Conservation (phyloP, 1,140 invertebrate genomes). For the Copidosoma floridanum region DNA sequence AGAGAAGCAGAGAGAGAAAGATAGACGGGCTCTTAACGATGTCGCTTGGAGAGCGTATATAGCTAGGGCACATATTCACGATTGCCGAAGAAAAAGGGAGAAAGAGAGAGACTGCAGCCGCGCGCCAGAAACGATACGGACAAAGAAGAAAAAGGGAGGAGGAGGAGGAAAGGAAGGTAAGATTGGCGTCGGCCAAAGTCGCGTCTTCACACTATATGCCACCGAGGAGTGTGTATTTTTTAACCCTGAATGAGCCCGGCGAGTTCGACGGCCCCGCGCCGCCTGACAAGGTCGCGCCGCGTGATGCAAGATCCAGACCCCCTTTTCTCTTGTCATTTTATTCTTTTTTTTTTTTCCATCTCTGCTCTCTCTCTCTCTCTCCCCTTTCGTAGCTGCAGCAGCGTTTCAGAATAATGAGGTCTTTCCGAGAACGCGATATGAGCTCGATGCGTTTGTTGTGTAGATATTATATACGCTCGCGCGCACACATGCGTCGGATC, state of each 20-base stretch:
- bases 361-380: too few relatives aligned
- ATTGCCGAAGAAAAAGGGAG: not conserved
- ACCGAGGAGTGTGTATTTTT: conserved; percentile 33
- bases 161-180: not conserved
- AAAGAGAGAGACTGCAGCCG: not conserved
- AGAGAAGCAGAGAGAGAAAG: not conserved
- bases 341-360: too few relatives aligned
- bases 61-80: too few relatives aligned
- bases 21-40: not conserved
- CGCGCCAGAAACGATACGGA: not conserved
- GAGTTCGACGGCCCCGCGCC: conserved; percentile 38
- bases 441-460: too few relatives aligned
- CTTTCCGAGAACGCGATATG: too few relatives aligned
- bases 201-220: too few relatives aligned
- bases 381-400: too few relatives aligned
- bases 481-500: too few relatives aligned
- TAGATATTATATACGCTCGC: too few relatives aligned
- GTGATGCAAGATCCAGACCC: conserved; percentile 19
- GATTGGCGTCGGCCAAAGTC: conserved; percentile 27
- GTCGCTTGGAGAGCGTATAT: too few relatives aligned
- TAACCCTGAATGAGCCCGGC: conserved; percentile 37
- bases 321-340: too few relatives aligned
- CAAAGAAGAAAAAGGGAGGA: not conserved
- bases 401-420: not conserved
- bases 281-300: conserved; percentile 31